Evolutionary conservation across 2,113 vertebrate species (phyloP).

Genomic region (Aphyosemion australe): DNA sequence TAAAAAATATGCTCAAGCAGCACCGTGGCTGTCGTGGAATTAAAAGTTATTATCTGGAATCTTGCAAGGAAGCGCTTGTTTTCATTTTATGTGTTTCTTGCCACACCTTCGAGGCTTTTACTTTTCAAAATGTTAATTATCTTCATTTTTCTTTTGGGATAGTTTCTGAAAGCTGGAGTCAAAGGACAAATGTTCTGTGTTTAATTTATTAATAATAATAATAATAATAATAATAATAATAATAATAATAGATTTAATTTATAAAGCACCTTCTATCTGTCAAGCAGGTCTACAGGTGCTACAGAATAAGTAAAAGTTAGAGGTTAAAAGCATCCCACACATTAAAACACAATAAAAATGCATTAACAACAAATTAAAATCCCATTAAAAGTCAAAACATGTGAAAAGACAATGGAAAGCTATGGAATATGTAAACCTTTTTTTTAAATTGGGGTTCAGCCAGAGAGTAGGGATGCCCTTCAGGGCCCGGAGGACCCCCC

Average conservation of each 20-base stretch:
- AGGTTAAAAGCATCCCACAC: too few relatives aligned
- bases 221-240: too few relatives aligned
- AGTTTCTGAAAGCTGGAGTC: constrained; percentile 2
- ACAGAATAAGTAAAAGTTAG: too few relatives aligned
- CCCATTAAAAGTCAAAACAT: too few relatives aligned
- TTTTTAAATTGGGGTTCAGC: constrained; percentile 62
- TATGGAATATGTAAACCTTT: constrained; percentile 10
- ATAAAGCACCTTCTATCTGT: too few relatives aligned
- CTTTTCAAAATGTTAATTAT: constrained; percentile 1
- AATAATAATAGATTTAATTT: too few relatives aligned
- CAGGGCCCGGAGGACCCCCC: constrained; percentile 40
- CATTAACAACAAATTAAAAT: too few relatives aligned
- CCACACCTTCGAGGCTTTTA: constrained; percentile 13
- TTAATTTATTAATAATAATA: constrained; percentile 7
- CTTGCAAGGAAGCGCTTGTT: constrained; percentile 24
- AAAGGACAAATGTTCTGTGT: constrained; percentile 17
- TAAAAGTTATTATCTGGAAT: constrained; percentile 30
- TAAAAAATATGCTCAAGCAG: constrained; percentile 14
- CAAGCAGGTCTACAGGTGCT: too few relatives aligned
- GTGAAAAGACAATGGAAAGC: too few relatives aligned
- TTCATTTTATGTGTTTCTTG: constrained; percentile 23
- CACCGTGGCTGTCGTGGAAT: constrained; percentile 17
- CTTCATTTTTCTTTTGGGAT: neutral
- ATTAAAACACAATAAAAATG: too few relatives aligned
- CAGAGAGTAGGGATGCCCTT: constrained; percentile 39